Percentiles rank a stretch among this genome's conserved stretches.
Evolutionary conservation across 2,797 vertebrate genomes (phyloP).

Genomic region (Melanotaenia trifasciata): DNA sequence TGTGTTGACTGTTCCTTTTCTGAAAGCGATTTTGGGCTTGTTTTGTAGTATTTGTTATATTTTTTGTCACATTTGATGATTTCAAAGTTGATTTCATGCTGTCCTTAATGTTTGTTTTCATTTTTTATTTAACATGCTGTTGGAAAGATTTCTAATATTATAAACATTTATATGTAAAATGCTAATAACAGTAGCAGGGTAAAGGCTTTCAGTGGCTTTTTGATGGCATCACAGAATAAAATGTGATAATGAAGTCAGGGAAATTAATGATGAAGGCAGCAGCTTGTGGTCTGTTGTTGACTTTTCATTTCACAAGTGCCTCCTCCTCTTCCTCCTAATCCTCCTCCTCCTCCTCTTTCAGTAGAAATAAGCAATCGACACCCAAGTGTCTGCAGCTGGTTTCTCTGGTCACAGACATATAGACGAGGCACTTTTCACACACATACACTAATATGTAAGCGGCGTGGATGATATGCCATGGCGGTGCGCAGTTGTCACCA

Average conservation of each 20-base stretch:
- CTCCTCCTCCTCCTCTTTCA: background rate
- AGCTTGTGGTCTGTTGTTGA: conserved; percentile 32
- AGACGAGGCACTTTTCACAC: conserved; percentile 46
- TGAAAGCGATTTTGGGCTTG: conserved; percentile 33
- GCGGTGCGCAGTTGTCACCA: conserved; percentile 54
- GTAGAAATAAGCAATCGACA: conserved; percentile 21
- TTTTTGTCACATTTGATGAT: conserved; percentile 51
- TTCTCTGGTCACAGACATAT: conserved; percentile 26
- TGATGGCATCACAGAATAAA: conserved; percentile 3
- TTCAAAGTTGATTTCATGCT: conserved; percentile 42
- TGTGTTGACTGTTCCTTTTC: conserved; percentile 37
- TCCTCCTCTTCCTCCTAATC: conserved; percentile 13
- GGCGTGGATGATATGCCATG: conserved; percentile 39
- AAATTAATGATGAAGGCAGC: conserved; percentile 21
- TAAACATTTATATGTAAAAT: conserved; percentile 32
- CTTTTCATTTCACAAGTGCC: conserved; percentile 73
- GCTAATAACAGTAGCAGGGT: conserved; percentile 40
- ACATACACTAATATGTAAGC: conserved; percentile 29
- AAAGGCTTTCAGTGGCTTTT: conserved; percentile 8
- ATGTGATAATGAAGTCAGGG: conserved; percentile 2
- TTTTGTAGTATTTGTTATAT: conserved; percentile 36
- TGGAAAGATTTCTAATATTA: conserved; percentile 37
- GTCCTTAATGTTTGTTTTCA: conserved; percentile 17
- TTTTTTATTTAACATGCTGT: conserved; percentile 34
- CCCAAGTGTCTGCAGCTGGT: conserved; percentile 13